A percentile compares a stretch with the other conserved stretches of the same genome.
Conservation (phyloP, 1,140 invertebrate species). For the Ostrea denselamellosa region DNA sequence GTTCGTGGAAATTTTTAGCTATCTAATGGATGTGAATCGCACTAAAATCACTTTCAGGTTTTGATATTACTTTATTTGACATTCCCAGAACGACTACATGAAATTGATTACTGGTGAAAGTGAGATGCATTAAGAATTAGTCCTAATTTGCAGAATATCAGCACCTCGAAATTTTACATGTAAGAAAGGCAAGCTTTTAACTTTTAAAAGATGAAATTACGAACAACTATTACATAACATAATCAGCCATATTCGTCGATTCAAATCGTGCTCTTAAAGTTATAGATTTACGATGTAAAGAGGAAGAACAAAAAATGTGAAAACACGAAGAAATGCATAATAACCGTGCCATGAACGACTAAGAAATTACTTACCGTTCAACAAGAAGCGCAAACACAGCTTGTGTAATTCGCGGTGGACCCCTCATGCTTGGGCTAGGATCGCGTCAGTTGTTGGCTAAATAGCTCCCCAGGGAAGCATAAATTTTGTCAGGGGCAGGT, state of each 20-base stretch:
- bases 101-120: neutral
- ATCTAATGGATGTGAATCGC: neutral
- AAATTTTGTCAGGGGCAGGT: slow-evolving; percentile 36
- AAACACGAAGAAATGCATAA: neutral
- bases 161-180: too few relatives aligned
- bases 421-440: slow-evolving; percentile 3
- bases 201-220: neutral
- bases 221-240: neutral
- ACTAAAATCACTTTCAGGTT: neutral
- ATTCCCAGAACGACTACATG: neutral
- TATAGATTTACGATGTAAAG: neutral
- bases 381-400: neutral
- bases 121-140: neutral
- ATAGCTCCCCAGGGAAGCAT: slow-evolving; percentile 11
- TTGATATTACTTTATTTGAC: neutral
- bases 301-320: neutral
- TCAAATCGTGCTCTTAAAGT: neutral
- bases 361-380: neutral
- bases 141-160: too few relatives aligned
- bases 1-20: neutral
- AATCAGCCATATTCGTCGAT: neutral
- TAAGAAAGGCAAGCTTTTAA: too few relatives aligned
- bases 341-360: neutral
- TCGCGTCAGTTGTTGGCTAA: neutral
- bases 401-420: neutral